Conservation (phyloP, 2,113 vertebrate species). For the Etheostoma spectabile region DNA sequence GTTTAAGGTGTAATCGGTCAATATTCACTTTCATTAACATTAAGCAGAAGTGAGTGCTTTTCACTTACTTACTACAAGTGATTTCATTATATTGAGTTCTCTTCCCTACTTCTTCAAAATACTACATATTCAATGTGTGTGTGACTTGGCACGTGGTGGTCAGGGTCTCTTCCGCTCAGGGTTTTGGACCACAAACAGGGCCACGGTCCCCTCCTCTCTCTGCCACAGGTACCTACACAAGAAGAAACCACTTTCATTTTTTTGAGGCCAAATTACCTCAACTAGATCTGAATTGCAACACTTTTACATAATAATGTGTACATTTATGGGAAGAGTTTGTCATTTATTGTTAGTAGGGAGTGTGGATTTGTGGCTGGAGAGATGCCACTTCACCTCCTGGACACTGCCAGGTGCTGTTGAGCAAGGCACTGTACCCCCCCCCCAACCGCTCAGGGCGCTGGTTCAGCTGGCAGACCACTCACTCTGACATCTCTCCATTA, state of each 20-base stretch:
- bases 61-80: neutral
- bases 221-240: constrained; percentile 89
- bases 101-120: neutral
- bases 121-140: neutral
- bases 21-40: neutral
- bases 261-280: neutral
- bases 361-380: too few species aligned
- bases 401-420: too few species aligned
- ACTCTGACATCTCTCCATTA: too few species aligned
- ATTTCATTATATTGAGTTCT: neutral
- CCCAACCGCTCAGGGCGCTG: too few species aligned
- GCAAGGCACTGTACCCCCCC: too few species aligned
- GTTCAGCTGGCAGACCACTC: too few species aligned
- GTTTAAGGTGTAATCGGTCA: neutral
- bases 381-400: too few species aligned
- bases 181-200: constrained; percentile 89
- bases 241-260: neutral
- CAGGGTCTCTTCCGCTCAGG: constrained; percentile 88
- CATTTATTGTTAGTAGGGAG: neutral
- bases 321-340: neutral
- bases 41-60: neutral
- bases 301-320: neutral
- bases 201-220: constrained; percentile 84
- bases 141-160: constrained; percentile 1
- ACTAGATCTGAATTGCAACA: neutral